Evolutionary conservation across 2,113 vertebrate genomes (phyloP).

Genomic region (Lasiurus cinereus): DNA sequence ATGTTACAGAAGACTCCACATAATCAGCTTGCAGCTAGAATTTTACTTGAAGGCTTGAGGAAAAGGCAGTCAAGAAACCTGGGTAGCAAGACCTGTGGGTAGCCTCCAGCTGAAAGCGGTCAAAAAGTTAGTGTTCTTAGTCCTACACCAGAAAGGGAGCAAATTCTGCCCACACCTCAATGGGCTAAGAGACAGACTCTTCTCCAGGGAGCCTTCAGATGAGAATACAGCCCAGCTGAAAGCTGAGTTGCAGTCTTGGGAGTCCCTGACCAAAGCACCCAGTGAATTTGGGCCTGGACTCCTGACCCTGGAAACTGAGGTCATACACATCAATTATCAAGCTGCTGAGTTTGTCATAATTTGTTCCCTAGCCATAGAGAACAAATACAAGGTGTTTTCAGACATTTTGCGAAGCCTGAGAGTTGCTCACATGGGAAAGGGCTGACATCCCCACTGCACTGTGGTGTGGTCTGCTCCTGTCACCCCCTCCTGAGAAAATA

Average conservation of each 20-base stretch:
- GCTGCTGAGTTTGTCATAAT: background rate
- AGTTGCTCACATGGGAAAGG: background rate
- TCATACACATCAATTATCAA: background rate
- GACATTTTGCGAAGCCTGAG: background rate
- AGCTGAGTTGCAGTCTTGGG: background rate
- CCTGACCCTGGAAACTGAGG: background rate
- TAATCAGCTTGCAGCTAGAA: background rate
- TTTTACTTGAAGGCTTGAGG: background rate
- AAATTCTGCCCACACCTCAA: background rate
- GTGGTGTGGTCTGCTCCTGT: background rate
- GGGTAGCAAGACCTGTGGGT: background rate
- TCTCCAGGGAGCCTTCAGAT: background rate
- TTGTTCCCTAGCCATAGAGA: background rate
- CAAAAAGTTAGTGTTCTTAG: background rate
- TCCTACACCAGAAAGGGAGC: background rate
- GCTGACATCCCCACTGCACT: background rate
- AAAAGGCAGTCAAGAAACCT: background rate
- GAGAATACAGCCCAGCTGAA: background rate
- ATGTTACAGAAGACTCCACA: background rate
- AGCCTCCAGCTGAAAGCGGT: background rate
- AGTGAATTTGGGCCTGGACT: background rate
- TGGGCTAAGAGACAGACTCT: background rate
- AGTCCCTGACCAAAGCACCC: background rate
- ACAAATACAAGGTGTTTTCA: background rate
- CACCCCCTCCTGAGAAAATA: background rate